A percentile compares a stretch with the other conserved stretches of the same genome.
Conservation (phyloP, 2,797 vertebrate species). For the Microctenopoma lineatum region DNA sequence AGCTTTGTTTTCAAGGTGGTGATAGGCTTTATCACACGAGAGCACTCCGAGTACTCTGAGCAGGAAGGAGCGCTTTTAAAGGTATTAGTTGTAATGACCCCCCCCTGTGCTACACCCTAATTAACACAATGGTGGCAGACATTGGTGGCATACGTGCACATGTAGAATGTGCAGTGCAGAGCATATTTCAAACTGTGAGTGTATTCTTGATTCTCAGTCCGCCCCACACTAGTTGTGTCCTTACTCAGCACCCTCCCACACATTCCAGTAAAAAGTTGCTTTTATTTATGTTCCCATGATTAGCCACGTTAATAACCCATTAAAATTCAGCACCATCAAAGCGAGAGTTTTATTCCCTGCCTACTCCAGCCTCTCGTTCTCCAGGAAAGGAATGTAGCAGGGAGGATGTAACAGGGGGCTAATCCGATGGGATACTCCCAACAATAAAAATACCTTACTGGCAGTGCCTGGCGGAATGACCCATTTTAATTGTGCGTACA, state of each 20-base stretch:
- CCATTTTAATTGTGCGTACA: conserved; percentile 76
- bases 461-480: conserved; percentile 67
- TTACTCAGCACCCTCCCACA: conserved; percentile 32
- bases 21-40: conserved; percentile 56
- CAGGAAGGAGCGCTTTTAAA: conserved; percentile 36
- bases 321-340: conserved; percentile 57
- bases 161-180: neutral
- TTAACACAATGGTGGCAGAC: conserved; percentile 31
- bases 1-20: conserved; percentile 56
- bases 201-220: conserved; percentile 21
- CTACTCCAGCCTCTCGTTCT: conserved; percentile 47
- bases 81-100: conserved; percentile 48
- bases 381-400: conserved; percentile 51
- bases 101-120: conserved; percentile 17
- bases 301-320: conserved; percentile 58
- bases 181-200: conserved; percentile 4
- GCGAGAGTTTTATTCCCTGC: conserved; percentile 45
- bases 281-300: conserved; percentile 44
- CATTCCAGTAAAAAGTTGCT: conserved; percentile 35
- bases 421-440: conserved; percentile 74
- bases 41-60: conserved; percentile 29
- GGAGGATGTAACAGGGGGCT: conserved; percentile 57
- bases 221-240: neutral
- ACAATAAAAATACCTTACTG: conserved; percentile 78
- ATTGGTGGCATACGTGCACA: conserved; percentile 1